Evolutionary conservation across 2,888 invertebrate species (phyloP), one percentile per base, ranked within the genome.

Genomic region (Muschampia plurimacula): DNA sequence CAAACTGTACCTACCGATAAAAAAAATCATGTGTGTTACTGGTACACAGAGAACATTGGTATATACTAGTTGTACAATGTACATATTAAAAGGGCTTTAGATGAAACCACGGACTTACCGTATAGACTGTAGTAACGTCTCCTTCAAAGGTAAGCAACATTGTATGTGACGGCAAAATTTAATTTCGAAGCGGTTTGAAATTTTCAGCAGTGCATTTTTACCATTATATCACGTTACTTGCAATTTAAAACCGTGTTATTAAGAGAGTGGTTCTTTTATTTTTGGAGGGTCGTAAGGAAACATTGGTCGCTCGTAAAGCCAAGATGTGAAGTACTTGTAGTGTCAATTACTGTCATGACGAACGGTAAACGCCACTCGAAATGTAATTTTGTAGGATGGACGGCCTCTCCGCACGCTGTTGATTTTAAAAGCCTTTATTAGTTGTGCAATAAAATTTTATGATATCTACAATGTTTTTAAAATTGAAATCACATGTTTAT

Each of bases 261-360:
- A 67, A 67, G 52, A 41, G 71, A 62, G 55, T 55, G 39, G 71
- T 57, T 67, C 63, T 72, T 72, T 72, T 72, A 67, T 72, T 72
- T 72, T 67, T 67, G 12, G 63, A 72, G 67, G 57, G 62, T 72
- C 62, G 66, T 41, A 63, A 60, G 44, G 63, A 63, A 72, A 72
- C 67, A 67, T 64, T 71, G 72, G 72, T 57, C 72, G 55, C 44
- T 66, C 67, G 67, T 65, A 73, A 68, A 68, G 55, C 44, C 63
- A 75, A 74, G 67, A 74, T 67, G 66, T 39, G 68, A 64, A 64
- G 66, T 71, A 69, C 68, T 68, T 73, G 67, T 39, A 73, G 73
- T 74, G 76, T 77, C 77, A 77, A 75, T 77, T 77, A 77, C 76
- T 77, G 77, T 76, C 77, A 75, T 66, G 72, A 59, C 44, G 67